Conservation (phyloP, 2,113 vertebrate species). For the Calyptommatus sinebrachiatus region DNA sequence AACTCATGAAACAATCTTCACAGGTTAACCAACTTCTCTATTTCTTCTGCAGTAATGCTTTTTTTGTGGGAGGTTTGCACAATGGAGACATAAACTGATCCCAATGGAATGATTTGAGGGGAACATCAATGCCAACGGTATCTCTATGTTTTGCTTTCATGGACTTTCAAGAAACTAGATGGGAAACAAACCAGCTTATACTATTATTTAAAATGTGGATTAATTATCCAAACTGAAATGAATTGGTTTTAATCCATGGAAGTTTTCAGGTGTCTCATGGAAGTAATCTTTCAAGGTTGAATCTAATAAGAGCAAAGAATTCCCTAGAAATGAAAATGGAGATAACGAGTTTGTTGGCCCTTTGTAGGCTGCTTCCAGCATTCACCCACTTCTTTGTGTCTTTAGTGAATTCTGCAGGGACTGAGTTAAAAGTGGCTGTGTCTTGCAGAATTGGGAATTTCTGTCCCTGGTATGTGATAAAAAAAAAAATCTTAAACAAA, state of each 20-base stretch:
- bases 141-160: neutral
- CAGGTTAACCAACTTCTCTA: no score
- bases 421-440: no score
- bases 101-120: neutral
- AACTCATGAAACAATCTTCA: no score
- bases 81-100: neutral
- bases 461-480: neutral
- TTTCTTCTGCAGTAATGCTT: neutral
- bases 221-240: neutral
- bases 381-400: neutral
- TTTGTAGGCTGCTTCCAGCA: constrained; percentile 2
- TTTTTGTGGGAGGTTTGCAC: neutral
- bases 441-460: neutral
- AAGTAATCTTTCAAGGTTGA: rapidly evolving
- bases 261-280: rapidly evolving
- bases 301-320: constrained; percentile 17
- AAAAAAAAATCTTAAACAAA: constrained; percentile 32
- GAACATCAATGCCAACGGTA: neutral
- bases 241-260: neutral
- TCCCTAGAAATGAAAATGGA: constrained; percentile 42
- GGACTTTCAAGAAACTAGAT: neutral
- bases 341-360: neutral
- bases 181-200: neutral
- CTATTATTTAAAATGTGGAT: neutral
- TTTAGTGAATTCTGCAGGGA: neutral